phyloP scores from a whole-genome alignment of 2,888 invertebrate genomes.

The Myopa tessellatipennis region DNA sequence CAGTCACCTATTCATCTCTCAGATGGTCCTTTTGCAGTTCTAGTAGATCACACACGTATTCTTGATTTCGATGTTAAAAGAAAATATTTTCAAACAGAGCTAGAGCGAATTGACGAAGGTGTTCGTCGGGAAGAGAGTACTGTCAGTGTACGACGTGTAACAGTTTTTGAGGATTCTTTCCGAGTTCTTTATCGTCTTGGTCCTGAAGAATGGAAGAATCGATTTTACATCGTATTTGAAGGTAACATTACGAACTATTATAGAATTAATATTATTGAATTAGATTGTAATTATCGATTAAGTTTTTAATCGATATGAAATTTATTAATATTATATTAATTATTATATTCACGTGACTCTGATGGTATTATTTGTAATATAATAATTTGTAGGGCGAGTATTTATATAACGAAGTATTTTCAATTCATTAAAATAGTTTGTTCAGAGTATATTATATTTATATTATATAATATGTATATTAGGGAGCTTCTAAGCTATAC shows the following conservation, averaged over 20 bases:
- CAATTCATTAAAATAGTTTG: too few species aligned
- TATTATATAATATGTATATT: too few species aligned
- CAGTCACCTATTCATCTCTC: constrained; percentile 82
- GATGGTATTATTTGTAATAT: too few species aligned
- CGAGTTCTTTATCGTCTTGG: constrained; percentile 84
- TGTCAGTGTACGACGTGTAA: constrained; percentile 84
- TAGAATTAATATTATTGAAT: too few species aligned
- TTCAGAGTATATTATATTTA: too few species aligned
- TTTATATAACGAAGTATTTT: too few species aligned
- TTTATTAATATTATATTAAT: too few species aligned
- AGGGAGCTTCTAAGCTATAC: too few species aligned
- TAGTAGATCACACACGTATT: constrained; percentile 88
- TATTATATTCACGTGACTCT: too few species aligned
- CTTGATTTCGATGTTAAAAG: constrained; percentile 92
- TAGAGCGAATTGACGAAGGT: constrained; percentile 85
- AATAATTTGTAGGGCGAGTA: too few species aligned
- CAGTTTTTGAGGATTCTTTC: constrained; percentile 91
- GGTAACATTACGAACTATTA: constrained; percentile 70
- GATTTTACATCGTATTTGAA: constrained; percentile 93
- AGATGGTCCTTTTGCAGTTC: constrained; percentile 87
- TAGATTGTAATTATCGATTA: too few species aligned
- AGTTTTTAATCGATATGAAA: too few species aligned
- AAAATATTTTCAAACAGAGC: constrained; percentile 86
- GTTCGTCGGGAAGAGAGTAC: constrained; percentile 85
- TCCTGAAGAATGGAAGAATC: constrained; percentile 90